Percentiles rank a stretch among this genome's conserved stretches.
Evolutionary conservation across 2,113 vertebrate species (phyloP).

Genomic region (Patagioenas fasciata): DNA sequence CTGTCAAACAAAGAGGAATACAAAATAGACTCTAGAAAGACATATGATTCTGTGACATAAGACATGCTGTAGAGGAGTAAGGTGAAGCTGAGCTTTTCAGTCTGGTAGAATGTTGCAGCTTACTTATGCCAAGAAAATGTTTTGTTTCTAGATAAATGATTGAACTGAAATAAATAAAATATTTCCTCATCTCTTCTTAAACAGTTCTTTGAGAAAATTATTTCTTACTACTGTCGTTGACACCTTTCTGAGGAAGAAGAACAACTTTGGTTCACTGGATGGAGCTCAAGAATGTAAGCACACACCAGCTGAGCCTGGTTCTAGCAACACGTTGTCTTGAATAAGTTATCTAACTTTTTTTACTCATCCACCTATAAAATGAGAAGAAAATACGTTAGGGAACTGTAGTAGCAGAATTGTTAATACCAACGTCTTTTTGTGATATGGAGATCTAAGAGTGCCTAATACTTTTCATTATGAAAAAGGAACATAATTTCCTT

Average conservation of each 20-base stretch:
- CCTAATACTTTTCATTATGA: neutral
- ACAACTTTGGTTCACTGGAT: neutral
- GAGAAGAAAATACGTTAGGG: neutral
- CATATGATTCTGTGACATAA: conserved; percentile 21
- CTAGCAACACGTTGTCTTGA: fast-evolving
- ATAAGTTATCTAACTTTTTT: neutral
- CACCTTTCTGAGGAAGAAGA: conserved; percentile 11
- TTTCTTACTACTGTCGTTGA: conserved; percentile 19
- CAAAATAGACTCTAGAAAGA: neutral
- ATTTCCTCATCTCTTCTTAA: conserved; percentile 19
- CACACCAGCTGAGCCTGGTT: neutral
- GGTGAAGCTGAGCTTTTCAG: conserved; percentile 57
- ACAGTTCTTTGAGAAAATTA: conserved; percentile 8
- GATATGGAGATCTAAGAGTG: neutral
- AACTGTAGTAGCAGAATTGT: neutral
- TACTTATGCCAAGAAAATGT: conserved; percentile 61
- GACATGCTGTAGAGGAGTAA: neutral
- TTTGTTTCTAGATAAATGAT: conserved; percentile 61
- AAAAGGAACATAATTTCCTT: neutral
- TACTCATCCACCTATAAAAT: neutral
- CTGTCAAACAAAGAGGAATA: neutral
- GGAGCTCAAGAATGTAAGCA: neutral
- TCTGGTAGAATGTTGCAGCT: conserved; percentile 37
- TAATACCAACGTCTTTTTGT: neutral
- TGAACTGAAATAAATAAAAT: conserved; percentile 65